Evolutionary conservation across 2,113 vertebrate genomes (phyloP), one percentile per base, ranked within the genome.

Genomic region (Oceanodroma tethys): DNA sequence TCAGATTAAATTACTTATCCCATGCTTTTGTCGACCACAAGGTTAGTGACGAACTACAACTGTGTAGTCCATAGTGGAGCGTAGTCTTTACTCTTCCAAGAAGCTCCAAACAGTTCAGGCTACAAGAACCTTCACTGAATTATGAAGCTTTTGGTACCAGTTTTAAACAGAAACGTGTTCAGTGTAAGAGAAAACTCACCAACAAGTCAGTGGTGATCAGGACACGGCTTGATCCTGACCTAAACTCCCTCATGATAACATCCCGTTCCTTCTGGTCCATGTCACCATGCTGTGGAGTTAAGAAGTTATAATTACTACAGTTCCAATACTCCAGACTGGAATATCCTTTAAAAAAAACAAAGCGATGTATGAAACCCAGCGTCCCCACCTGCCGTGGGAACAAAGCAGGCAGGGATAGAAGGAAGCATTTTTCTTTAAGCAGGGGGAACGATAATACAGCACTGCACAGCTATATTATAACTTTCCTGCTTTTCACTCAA

Each of bases 261-360:
- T 99, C 99, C 80, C 99, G 98, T 78, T 99, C 99, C 96, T 99
- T 99, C 98, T 99, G 99, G 96, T 99, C 99, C 99, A 99, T 99
- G 86, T 99, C 99, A 73, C 99, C 99, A 92, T 99, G 99, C 99
- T 99, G 97, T 5, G 50, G 42, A 93, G 11, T 50, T 13, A 70
- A 30, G 36, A 29, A 68, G 7, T 13, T 70, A 0, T 1, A 2
- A 2, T 75, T 67, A 71, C 29, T 50, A 26, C 8, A 40, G 21
- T 20, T 55, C 7, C 36, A 48, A 4, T 6, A 38, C 26, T 19
- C 13, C 16, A 38, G 9, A 63, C 2, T 3, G 3, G 1, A 23
- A 10, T 1, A 36, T 16, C 4, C 20, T 32, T 9, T 6, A 11
- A 13, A 22, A 13, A 22, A 25, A 17, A 16, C 14, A 13, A 8